Base-by-base conservation (phyloP, 2,113 vertebrate genomes). In the Gobiocypris rarus region DNA sequence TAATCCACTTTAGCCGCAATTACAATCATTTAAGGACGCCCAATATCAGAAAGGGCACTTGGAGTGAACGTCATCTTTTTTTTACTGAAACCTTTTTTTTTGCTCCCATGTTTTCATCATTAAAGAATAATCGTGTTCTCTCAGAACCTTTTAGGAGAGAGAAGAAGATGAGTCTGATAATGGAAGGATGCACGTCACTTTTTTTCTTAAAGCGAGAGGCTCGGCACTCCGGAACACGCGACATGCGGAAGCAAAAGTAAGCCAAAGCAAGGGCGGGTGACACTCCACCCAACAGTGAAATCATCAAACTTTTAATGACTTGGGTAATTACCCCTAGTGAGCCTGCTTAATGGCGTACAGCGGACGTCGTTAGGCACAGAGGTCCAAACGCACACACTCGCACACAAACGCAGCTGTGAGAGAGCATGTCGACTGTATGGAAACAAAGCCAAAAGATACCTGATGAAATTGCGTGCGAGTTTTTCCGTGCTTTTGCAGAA, bases 261-360 rank as follows among this genome's bases (percentile, higher is more conserved):
- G 90, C 89, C 88, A 87, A 89, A 92, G 91, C 90, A 90, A 93
- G 91, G 91, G 88, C 90, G 89, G 90, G 92, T 88, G 91, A 91
- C 86, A 89, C 92, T 93, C 92, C 91, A 91, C 92, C 92, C 91
- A 91, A 89, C 89, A 93, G 92, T 90, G 89, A 93, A 92, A 94
- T 92, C 92, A 93, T 94, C 92, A 94, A 93, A 94, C 93, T 94
- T 95, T 94, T 95, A 94, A 95, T 94, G 93, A 94, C 92, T 94
- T 92, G 92, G 89, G 92, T 93, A 93, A 94, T 95, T 94, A 94
- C 92, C 92, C 92, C 91, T 89, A 89, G 91, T 92, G 92, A 91
- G 92, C 89, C 88, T 86, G 93, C 90, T 91, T 94, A 94, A 94
- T 93, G 91, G 90, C 90, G 91, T 92, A 90, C 91, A 91, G 90